These are phyloP conservation scores for Platyrinchus mystaceus DNA, from an alignment of 2,797 vertebrate species.

Conservation along the genomic window DNA sequence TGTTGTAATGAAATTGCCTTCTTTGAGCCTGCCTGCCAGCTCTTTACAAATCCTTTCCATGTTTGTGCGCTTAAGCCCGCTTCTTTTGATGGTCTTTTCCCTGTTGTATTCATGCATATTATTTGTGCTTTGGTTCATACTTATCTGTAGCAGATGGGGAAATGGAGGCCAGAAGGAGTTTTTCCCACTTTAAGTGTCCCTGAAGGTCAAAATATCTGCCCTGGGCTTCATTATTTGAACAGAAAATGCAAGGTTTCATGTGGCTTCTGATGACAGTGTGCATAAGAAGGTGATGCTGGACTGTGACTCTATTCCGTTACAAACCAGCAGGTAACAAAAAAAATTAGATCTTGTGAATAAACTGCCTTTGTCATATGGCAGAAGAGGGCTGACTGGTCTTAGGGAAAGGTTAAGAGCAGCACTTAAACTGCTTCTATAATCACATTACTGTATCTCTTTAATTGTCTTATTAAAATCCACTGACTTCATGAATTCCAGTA, in stretches of 20 bases:
- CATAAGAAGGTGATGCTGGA: background rate
- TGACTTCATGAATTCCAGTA: conserved; percentile 32
- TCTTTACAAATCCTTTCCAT: conserved; percentile 59
- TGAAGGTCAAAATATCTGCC: conserved; percentile 36
- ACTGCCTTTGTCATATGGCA: background rate
- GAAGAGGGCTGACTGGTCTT: background rate
- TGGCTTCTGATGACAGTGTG: background rate
- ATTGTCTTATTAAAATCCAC: conserved; percentile 24
- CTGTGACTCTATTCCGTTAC: background rate
- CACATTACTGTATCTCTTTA: background rate
- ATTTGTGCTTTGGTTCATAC: conserved; percentile 39
- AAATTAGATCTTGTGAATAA: background rate
- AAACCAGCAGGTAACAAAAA: conserved; percentile 2
- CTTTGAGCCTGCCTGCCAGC: conserved; percentile 33
- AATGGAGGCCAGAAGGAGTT: conserved; percentile 13
- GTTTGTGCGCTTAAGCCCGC: conserved; percentile 41
- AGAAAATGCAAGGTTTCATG: background rate
- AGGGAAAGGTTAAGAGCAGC: background rate
- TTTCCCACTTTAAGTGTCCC: background rate
- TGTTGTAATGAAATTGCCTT: conserved; percentile 28
- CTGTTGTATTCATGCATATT: conserved; percentile 45
- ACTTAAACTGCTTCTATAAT: background rate
- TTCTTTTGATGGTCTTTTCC: conserved; percentile 59
- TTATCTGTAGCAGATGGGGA: conserved; percentile 54
- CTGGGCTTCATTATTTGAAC: background rate